Percentiles rank a stretch among this genome's conserved stretches.
Evolutionary conservation across 1,140 invertebrate species (phyloP).

Genomic region (Calliopsis andreniformis): DNA sequence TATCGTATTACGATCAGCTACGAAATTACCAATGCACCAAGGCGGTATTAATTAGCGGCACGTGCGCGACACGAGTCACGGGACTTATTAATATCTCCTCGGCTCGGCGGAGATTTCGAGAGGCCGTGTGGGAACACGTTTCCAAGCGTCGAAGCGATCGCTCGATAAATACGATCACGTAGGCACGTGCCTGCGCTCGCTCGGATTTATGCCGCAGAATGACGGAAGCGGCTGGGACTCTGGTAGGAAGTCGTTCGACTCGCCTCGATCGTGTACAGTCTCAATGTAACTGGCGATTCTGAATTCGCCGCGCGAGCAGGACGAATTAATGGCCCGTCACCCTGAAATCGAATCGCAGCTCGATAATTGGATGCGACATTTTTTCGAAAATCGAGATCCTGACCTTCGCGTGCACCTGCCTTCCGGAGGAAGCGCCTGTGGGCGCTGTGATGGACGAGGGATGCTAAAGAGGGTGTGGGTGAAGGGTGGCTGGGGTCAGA

Average conservation of each 20-base stretch:
- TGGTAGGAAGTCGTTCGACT: conserved; percentile 31
- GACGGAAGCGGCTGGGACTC: conserved; percentile 39
- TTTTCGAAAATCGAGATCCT: conserved; percentile 4
- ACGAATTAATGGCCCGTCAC: conserved; percentile 33
- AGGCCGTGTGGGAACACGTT: conserved; percentile 15
- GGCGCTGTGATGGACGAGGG: too few species aligned
- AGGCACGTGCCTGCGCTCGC: conserved; percentile 33
- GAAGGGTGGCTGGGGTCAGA: too few species aligned
- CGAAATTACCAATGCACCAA: background rate
- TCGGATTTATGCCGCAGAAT: conserved; percentile 40
- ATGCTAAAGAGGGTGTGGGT: too few species aligned
- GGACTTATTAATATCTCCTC: background rate
- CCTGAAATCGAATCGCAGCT: conserved; percentile 5
- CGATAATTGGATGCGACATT: conserved; percentile 8
- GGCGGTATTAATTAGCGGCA: background rate
- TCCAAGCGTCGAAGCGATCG: background rate
- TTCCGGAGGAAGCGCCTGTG: too few species aligned
- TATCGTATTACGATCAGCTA: too few species aligned
- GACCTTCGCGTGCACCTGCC: background rate
- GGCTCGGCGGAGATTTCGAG: background rate
- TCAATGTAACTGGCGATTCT: conserved; percentile 35
- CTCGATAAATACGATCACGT: conserved; percentile 29
- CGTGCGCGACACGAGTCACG: background rate
- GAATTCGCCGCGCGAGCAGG: conserved; percentile 12
- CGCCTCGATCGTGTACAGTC: conserved; percentile 18